These are phyloP conservation scores for Meandrusa payeni DNA, from an alignment of 2,888 invertebrate genomes.

Conservation along the genomic window DNA sequence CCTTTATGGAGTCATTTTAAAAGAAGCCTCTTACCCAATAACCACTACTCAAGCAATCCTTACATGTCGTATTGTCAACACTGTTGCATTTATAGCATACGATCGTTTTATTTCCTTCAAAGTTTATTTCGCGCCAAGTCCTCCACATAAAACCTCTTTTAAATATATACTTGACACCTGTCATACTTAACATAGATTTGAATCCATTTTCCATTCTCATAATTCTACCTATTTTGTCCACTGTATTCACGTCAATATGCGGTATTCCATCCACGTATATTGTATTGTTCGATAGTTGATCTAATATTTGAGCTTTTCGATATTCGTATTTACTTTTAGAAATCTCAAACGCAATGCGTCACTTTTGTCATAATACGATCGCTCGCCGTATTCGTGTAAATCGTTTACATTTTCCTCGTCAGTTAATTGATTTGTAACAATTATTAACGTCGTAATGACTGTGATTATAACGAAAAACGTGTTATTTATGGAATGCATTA, in stretches of 20 bases:
- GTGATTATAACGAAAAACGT: neutral
- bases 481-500: constrained; percentile 15
- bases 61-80: constrained; percentile 32
- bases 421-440: neutral
- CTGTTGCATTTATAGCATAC: constrained; percentile 49
- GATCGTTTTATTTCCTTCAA: constrained; percentile 32
- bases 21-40: constrained; percentile 56
- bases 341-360: constrained; percentile 33
- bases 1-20: no score
- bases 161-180: constrained; percentile 46
- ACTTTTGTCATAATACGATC: constrained; percentile 11
- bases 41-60: constrained; percentile 39
- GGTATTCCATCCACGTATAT: constrained; percentile 40
- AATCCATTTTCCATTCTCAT: constrained; percentile 43
- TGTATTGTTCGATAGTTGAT: constrained; percentile 32
- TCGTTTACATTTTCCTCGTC: constrained; percentile 9
- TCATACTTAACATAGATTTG: constrained; percentile 43
- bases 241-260: constrained; percentile 35
- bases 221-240: constrained; percentile 27
- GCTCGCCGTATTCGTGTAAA: constrained; percentile 21
- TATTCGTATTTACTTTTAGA: constrained; percentile 31
- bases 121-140: constrained; percentile 50
- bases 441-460: neutral
- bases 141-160: constrained; percentile 56
- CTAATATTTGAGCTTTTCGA: constrained; percentile 26